These are phyloP conservation scores for Drosophila dives DNA, from an alignment of 2,888 invertebrate species.

Conservation along the genomic window DNA sequence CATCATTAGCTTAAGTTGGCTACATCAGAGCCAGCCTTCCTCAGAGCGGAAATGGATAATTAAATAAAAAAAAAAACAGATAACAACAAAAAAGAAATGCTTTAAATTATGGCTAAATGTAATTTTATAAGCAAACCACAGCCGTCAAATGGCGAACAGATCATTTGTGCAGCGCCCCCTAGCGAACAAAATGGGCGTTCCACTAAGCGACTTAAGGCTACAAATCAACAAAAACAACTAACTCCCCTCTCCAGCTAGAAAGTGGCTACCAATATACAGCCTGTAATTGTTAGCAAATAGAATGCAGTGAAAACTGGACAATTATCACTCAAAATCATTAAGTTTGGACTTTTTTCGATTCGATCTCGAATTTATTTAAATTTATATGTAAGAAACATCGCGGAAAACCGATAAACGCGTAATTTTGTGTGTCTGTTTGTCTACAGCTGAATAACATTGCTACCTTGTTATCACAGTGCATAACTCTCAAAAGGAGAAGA, in stretches of 20 bases:
- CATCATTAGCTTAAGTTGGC: conserved; percentile 25
- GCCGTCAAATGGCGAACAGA: conserved; percentile 44
- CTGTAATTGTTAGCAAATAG: conserved; percentile 14
- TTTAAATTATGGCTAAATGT: conserved; percentile 59
- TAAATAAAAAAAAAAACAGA: background rate
- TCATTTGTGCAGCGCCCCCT: conserved; percentile 36
- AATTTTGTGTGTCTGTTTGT: background rate
- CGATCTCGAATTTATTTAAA: too few species aligned
- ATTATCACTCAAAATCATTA: background rate
- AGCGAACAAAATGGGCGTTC: conserved; percentile 31
- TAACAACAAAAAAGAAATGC: conserved; percentile 24
- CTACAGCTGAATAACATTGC: background rate
- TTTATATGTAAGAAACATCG: background rate
- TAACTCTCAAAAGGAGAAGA: background rate
- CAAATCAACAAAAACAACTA: background rate
- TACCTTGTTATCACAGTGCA: conserved; percentile 10
- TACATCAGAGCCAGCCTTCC: conserved; percentile 28
- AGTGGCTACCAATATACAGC: conserved; percentile 16
- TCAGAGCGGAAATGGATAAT: conserved; percentile 51
- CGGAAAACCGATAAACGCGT: background rate
- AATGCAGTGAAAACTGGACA: background rate
- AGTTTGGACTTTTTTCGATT: background rate
- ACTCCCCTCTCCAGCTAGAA: background rate
- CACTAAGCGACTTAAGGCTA: conserved; percentile 67
- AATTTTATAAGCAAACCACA: conserved; percentile 53